A percentile compares a stretch with the other conserved stretches of the same genome.
phyloP scores from a whole-genome alignment of 2,888 invertebrate genomes.

The Cheilosia impressa region DNA sequence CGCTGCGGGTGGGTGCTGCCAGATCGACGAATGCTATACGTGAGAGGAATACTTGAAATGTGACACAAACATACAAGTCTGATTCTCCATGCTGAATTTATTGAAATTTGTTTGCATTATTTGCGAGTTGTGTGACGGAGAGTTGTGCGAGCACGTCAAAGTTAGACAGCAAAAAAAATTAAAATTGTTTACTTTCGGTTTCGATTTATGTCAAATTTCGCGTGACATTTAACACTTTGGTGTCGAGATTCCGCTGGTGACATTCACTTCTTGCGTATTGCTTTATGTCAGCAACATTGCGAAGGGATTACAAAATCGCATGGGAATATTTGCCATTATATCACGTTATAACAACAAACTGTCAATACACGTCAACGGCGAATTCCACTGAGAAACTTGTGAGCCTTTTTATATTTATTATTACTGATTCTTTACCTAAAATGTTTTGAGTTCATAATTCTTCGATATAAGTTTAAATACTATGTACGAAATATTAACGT shows the following conservation, averaged over 20 bases:
- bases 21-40: conserved; percentile 4
- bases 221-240: conserved; percentile 9
- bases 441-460: no score
- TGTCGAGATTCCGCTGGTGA: background rate
- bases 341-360: background rate
- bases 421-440: no score
- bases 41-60: conserved; percentile 24
- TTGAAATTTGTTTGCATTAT: conserved; percentile 14
- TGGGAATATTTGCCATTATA: background rate
- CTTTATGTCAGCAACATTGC: background rate
- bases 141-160: background rate
- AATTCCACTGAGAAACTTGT: no score
- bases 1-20: background rate
- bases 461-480: no score
- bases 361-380: no score
- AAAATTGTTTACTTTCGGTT: conserved; percentile 6
- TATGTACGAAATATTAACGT: no score
- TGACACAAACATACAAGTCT: background rate
- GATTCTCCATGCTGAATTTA: conserved; percentile 12
- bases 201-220: conserved; percentile 2
- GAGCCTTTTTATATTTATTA: no score
- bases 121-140: background rate
- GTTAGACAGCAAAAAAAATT: background rate
- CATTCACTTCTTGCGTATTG: background rate
- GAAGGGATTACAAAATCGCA: background rate